A percentile compares a stretch with the other conserved stretches of the same genome.
phyloP scores from a whole-genome alignment of 1,140 invertebrate genomes.

The Pollicipes pollicipes region DNA sequence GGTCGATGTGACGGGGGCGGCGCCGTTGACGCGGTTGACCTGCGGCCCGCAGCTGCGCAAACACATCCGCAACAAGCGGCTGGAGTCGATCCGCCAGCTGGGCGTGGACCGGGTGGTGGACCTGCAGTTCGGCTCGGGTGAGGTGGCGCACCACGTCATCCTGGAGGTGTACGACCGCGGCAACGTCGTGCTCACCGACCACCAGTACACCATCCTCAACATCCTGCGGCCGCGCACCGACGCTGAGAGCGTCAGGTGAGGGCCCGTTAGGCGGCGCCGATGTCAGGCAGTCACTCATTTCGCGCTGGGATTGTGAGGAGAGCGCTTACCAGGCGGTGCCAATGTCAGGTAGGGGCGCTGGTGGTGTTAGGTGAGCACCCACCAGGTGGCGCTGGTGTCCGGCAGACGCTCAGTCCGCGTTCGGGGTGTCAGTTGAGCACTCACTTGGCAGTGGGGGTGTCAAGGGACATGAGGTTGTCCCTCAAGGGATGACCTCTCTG shows the following conservation, averaged over 20 bases:
- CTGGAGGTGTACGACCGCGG: conserved; percentile 93
- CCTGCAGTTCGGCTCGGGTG: conserved; percentile 82
- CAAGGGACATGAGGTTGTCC: no score
- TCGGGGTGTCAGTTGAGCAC: no score
- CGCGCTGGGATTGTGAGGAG: no score
- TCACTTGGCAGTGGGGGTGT: no score
- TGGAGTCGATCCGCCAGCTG: conserved; percentile 68
- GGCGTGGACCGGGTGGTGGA: conserved; percentile 77
- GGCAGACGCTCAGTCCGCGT: no score
- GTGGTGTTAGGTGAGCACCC: no score
- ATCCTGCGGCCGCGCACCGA: conserved; percentile 82
- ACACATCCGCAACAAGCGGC: conserved; percentile 86
- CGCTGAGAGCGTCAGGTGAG: conserved; percentile 64
- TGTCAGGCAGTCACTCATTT: neutral
- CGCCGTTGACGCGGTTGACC: no score
- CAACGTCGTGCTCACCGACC: conserved; percentile 88
- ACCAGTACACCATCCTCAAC: conserved; percentile 78
- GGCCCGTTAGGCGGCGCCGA: neutral
- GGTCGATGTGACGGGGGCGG: no score
- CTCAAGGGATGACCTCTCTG: no score
- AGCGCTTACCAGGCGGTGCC: no score
- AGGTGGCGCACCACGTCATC: conserved; percentile 89
- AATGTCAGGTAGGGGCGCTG: neutral
- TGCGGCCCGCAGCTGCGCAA: conserved; percentile 58
- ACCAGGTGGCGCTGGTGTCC: no score